Evolutionary conservation across 2,797 vertebrate species (phyloP).

Genomic region (Pseudomugil tenellus): DNA sequence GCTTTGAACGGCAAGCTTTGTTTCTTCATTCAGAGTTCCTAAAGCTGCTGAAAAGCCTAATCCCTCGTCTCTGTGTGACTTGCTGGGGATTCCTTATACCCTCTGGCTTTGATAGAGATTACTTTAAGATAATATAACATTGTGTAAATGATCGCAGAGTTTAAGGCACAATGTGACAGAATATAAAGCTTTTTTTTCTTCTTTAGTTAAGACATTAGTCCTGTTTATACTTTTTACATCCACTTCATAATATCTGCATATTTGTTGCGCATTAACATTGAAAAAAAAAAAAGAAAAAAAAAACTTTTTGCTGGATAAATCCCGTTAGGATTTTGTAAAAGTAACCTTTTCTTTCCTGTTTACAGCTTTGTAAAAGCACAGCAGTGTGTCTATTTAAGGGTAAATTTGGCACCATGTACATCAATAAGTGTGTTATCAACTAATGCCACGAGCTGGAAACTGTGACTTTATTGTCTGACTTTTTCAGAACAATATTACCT

Average conservation of each 20-base stretch:
- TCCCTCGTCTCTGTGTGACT: slow-evolving; percentile 48
- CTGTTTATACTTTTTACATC: slow-evolving; percentile 36
- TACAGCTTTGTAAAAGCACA: slow-evolving; percentile 5
- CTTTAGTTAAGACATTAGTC: slow-evolving; percentile 40
- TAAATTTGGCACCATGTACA: background rate
- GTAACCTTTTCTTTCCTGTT: slow-evolving; percentile 5
- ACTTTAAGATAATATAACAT: slow-evolving; percentile 74
- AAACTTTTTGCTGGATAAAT: slow-evolving; percentile 7
- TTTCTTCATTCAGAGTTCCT: slow-evolving; percentile 58
- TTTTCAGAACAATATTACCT: background rate
- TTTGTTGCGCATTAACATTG: slow-evolving; percentile 19
- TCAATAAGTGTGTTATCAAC: slow-evolving; percentile 10
- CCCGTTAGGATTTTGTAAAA: slow-evolving; percentile 14
- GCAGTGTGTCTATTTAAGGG: slow-evolving; percentile 1
- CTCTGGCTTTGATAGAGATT: slow-evolving; percentile 66
- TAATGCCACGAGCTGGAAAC: slow-evolving; percentile 7
- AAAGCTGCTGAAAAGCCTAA: slow-evolving; percentile 34
- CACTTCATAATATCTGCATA: slow-evolving; percentile 30
- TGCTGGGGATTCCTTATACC: slow-evolving; percentile 65
- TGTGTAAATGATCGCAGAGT: slow-evolving; percentile 69
- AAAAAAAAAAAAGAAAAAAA: background rate
- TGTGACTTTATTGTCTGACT: background rate
- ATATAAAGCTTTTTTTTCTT: slow-evolving; percentile 13
- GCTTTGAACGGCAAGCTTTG: slow-evolving; percentile 71
- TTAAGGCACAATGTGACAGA: slow-evolving; percentile 47